These are phyloP conservation scores for Liasis olivaceus DNA, from an alignment of 2,797 vertebrate species.

Conservation along the genomic window DNA sequence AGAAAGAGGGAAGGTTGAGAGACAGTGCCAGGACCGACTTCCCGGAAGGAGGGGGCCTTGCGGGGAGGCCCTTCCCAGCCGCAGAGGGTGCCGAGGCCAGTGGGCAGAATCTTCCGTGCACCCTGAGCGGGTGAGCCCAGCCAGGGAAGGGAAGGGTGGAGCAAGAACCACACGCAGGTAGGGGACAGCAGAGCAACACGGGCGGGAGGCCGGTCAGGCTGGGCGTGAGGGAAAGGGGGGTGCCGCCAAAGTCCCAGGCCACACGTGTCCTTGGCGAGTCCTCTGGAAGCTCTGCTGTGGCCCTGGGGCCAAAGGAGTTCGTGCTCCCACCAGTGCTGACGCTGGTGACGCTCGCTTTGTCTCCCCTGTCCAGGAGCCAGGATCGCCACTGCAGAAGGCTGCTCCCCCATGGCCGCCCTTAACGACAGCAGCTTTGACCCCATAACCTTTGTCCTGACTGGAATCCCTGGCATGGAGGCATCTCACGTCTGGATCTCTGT, in stretches of 20 bases:
- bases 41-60: no score
- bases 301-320: not conserved
- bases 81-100: not conserved
- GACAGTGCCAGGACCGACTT: no score
- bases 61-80: no score
- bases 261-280: not conserved
- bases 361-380: not conserved
- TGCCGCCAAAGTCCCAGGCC: not conserved
- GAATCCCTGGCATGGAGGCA: slow-evolving; percentile 72
- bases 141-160: not conserved
- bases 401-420: slow-evolving; percentile 43
- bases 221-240: not conserved
- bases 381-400: fast-evolving
- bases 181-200: not conserved
- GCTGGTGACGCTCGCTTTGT: no score
- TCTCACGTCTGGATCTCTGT: slow-evolving; percentile 72
- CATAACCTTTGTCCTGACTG: slow-evolving; percentile 66
- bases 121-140: not conserved
- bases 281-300: not conserved
- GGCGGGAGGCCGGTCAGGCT: not conserved
- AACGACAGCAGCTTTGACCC: slow-evolving; percentile 60
- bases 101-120: not conserved
- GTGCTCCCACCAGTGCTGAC: not conserved
- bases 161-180: not conserved
- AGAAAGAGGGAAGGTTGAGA: not conserved